These are phyloP conservation scores for Siniperca scherzeri DNA, from an alignment of 2,797 vertebrate genomes.

Conservation along the genomic window DNA sequence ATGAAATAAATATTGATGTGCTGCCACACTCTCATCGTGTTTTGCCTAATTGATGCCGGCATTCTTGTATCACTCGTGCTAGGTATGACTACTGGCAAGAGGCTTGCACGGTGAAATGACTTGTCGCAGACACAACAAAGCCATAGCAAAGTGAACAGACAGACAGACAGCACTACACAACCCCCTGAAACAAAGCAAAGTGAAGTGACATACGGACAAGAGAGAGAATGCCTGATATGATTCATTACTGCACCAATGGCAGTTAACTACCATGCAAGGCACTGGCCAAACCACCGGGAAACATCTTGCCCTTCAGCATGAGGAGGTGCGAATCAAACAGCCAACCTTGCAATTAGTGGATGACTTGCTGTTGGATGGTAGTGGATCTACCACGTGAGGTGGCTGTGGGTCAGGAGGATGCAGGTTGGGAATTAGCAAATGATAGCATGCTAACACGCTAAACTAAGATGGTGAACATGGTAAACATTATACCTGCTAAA, in stretches of 20 bases:
- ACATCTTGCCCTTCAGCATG: not conserved
- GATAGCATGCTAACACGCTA: not conserved
- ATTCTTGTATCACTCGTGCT: conserved; percentile 46
- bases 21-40: conserved; percentile 60
- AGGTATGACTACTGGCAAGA: conserved; percentile 58
- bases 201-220: conserved; percentile 20
- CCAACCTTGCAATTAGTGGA: not conserved
- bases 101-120: conserved; percentile 42
- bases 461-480: not conserved
- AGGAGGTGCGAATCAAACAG: not conserved
- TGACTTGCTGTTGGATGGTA: not conserved
- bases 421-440: not conserved
- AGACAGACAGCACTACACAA: conserved; percentile 17
- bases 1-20: conserved; percentile 85
- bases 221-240: conserved; percentile 31
- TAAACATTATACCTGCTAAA: not conserved
- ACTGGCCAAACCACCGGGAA: too few relatives aligned
- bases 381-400: not conserved
- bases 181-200: conserved; percentile 43
- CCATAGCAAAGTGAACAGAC: conserved; percentile 29
- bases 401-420: not conserved
- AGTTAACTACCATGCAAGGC: not conserved
- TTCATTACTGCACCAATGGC: conserved; percentile 11
- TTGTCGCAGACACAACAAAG: conserved; percentile 51
- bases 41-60: conserved; percentile 75